These are phyloP conservation scores for Fundulus diaphanus DNA, from an alignment of 2,797 vertebrate species.

Conservation along the genomic window DNA sequence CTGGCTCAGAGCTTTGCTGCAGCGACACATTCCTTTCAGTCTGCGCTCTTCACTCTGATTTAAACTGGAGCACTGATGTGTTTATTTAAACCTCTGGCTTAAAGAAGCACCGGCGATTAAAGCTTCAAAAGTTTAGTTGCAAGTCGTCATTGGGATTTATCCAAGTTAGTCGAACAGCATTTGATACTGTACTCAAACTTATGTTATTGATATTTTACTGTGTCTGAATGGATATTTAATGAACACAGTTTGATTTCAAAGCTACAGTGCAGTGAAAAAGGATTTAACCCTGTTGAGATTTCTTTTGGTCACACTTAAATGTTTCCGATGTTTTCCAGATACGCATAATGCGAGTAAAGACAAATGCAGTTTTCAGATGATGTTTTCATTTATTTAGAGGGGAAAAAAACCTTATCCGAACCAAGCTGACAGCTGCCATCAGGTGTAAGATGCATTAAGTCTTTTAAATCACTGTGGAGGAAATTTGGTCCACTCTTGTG, in stretches of 20 bases:
- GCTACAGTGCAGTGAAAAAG: neutral
- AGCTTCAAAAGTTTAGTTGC: constrained; percentile 5
- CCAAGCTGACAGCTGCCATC: neutral
- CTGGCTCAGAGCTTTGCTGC: constrained; percentile 22
- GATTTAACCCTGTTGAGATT: neutral
- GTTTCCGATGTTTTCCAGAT: neutral
- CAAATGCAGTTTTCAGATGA: neutral
- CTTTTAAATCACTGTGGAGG: neutral
- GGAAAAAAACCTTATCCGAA: neutral
- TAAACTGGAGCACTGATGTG: constrained; percentile 18
- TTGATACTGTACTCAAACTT: neutral
- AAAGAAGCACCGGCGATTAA: constrained; percentile 13
- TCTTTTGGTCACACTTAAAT: neutral
- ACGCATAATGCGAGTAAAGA: no score
- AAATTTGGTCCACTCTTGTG: neutral
- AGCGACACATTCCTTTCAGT: constrained; percentile 18
- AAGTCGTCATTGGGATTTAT: constrained; percentile 2
- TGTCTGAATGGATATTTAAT: neutral
- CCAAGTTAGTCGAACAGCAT: neutral
- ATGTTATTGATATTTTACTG: neutral
- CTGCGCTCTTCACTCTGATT: constrained; percentile 10
- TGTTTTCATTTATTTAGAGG: neutral
- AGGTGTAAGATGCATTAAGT: neutral
- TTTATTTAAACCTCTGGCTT: neutral
- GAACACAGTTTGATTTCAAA: neutral